These are phyloP conservation scores for Philereme vetulata DNA, from an alignment of 2,888 invertebrate genomes.

Conservation along the genomic window DNA sequence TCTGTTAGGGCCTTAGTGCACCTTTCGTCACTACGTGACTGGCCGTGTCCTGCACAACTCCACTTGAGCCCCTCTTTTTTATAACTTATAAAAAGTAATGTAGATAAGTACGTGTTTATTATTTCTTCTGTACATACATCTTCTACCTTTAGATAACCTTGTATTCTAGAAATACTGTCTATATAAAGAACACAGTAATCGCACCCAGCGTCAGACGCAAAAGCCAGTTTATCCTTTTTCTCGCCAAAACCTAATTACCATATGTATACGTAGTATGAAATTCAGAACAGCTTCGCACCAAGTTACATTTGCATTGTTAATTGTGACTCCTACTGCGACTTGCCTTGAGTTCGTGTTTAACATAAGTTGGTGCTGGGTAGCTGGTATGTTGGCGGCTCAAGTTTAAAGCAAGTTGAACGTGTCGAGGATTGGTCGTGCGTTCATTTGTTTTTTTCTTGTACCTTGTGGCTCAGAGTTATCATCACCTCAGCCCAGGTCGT, in stretches of 20 bases:
- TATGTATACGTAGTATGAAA: constrained; percentile 77
- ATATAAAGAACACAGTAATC: not conserved
- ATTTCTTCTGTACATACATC: too few species aligned
- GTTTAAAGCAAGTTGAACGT: not conserved
- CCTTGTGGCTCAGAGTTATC: too few species aligned
- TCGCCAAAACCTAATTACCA: constrained; percentile 69
- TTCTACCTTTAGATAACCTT: too few species aligned
- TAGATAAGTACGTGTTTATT: too few species aligned
- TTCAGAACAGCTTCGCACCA: constrained; percentile 70
- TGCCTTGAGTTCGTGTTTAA: constrained; percentile 38
- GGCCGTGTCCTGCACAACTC: too few species aligned
- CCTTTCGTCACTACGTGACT: too few species aligned
- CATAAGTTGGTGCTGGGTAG: constrained; percentile 27
- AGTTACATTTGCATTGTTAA: constrained; percentile 80
- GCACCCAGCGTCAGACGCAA: not conserved
- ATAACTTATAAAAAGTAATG: too few species aligned
- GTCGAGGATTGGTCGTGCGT: not conserved
- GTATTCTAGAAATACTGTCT: too few species aligned
- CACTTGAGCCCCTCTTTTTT: too few species aligned
- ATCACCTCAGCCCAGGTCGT: too few species aligned
- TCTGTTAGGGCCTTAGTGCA: too few species aligned
- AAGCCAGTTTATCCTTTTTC: constrained; percentile 56
- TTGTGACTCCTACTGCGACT: constrained; percentile 57
- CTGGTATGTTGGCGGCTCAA: not conserved
- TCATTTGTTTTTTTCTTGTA: not conserved